These are phyloP conservation scores for Lampris incognitus DNA, from an alignment of 2,113 vertebrate genomes.

Conservation along the genomic window DNA sequence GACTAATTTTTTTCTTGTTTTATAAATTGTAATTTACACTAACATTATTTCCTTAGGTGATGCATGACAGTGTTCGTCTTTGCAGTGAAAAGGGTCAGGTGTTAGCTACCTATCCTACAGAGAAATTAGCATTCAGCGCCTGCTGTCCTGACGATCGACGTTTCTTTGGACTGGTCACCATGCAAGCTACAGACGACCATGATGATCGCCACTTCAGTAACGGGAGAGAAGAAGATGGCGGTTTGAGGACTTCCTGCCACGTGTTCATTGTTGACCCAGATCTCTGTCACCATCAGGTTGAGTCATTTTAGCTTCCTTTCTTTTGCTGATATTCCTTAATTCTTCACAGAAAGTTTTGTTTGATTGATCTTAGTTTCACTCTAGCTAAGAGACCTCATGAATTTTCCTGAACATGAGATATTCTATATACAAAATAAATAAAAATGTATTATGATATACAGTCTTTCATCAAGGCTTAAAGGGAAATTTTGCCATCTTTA, in stretches of 20 bases:
- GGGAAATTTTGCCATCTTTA: too few relatives aligned
- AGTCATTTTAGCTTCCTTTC: background rate
- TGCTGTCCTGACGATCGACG: slow-evolving; percentile 94
- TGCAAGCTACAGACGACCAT: slow-evolving; percentile 90
- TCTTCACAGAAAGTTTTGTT: too few relatives aligned
- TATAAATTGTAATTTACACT: background rate
- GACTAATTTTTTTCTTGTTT: background rate
- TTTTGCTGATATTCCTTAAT: background rate
- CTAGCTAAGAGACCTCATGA: too few relatives aligned
- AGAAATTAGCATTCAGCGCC: slow-evolving; percentile 96
- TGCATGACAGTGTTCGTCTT: slow-evolving; percentile 94
- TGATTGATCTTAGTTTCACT: too few relatives aligned
- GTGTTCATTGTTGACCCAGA: slow-evolving; percentile 98
- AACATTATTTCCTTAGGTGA: slow-evolving; percentile 73
- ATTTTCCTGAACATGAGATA: too few relatives aligned
- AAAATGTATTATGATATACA: too few relatives aligned
- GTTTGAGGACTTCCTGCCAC: slow-evolving; percentile 94
- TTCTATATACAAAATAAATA: too few relatives aligned
- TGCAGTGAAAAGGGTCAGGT: slow-evolving; percentile 87
- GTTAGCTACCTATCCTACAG: slow-evolving; percentile 93
- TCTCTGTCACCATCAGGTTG: slow-evolving; percentile 89
- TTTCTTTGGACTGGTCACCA: slow-evolving; percentile 96
- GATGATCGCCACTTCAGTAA: slow-evolving; percentile 79
- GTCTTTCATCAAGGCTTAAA: too few relatives aligned
- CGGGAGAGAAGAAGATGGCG: slow-evolving; percentile 85